A percentile compares a stretch with the other conserved stretches of the same genome.
Evolutionary conservation across 2,113 vertebrate species (phyloP).

Genomic region (Sinocyclocheilus anophthalmus): DNA sequence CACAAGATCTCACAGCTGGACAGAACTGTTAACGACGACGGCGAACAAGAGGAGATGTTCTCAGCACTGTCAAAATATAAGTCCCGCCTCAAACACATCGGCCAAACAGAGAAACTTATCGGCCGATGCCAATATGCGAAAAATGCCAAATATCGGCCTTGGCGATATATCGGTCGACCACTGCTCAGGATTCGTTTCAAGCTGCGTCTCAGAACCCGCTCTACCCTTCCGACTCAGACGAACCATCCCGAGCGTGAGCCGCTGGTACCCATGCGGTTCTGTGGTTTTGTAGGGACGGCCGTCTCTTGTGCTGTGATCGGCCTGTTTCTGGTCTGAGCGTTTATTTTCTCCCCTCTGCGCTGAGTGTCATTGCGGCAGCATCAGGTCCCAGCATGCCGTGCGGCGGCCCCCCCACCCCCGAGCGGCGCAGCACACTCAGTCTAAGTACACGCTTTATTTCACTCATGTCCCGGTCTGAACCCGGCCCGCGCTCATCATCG

Average conservation of each 20-base stretch:
- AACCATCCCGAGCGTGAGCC: too few relatives aligned
- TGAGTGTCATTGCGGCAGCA: conserved; percentile 53
- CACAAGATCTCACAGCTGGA: too few relatives aligned
- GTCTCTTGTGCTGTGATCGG: conserved; percentile 56
- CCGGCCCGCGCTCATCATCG: background rate
- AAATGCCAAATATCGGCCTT: too few relatives aligned
- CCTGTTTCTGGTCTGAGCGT: conserved; percentile 58
- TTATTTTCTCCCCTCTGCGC: conserved; percentile 46
- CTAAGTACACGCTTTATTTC: conserved; percentile 51
- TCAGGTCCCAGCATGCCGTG: conserved; percentile 44
- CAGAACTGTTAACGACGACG: too few relatives aligned
- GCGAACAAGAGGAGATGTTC: too few relatives aligned
- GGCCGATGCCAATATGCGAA: too few relatives aligned
- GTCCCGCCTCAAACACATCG: too few relatives aligned
- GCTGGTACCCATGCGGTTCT: background rate
- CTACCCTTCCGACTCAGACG: background rate
- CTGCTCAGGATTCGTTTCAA: too few relatives aligned
- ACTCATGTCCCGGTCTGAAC: background rate
- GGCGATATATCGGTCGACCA: too few relatives aligned
- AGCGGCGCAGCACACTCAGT: conserved; percentile 46
- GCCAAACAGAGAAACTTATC: too few relatives aligned
- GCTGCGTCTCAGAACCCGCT: background rate
- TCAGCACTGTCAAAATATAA: too few relatives aligned
- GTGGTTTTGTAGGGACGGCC: conserved; percentile 32
- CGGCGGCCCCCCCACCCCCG: conserved; percentile 42